Percentiles rank a stretch among this genome's conserved stretches.
Conservation (phyloP, 1,140 invertebrate species). For the Brachionus sp. region DNA sequence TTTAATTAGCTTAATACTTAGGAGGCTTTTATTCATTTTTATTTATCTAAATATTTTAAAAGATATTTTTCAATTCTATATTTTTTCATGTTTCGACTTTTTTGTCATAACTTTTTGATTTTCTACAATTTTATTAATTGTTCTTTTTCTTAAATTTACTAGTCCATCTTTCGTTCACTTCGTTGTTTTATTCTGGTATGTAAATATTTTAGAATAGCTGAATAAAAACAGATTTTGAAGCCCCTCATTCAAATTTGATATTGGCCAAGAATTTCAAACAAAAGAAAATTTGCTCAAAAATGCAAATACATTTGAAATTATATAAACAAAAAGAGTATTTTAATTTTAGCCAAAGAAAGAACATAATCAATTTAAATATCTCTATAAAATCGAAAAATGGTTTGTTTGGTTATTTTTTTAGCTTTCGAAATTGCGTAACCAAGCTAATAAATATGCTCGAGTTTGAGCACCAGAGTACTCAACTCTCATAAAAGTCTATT, state of each 20-base stretch:
- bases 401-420: conserved; percentile 4
- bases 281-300: not conserved
- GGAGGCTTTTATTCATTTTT: no score
- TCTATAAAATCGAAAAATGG: not conserved
- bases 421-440: not conserved
- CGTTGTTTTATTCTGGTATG: no score
- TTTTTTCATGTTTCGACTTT: no score
- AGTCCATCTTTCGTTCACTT: no score
- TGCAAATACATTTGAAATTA: conserved; percentile 19
- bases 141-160: no score
- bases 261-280: not conserved
- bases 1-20: no score
- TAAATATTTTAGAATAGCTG: not conserved
- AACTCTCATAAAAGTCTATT: not conserved
- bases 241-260: not conserved
- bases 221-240: conserved; percentile 4
- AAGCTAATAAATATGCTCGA: not conserved
- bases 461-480: not conserved
- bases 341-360: not conserved
- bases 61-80: no score
- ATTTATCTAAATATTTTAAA: no score
- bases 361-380: not conserved
- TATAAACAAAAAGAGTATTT: conserved; percentile 16
- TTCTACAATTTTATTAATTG: no score
- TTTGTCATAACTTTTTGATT: no score